Evolutionary conservation across 2,797 vertebrate genomes (phyloP), one percentile per base, ranked within the genome.

Genomic region (Phrynocephalus vlangalii): DNA sequence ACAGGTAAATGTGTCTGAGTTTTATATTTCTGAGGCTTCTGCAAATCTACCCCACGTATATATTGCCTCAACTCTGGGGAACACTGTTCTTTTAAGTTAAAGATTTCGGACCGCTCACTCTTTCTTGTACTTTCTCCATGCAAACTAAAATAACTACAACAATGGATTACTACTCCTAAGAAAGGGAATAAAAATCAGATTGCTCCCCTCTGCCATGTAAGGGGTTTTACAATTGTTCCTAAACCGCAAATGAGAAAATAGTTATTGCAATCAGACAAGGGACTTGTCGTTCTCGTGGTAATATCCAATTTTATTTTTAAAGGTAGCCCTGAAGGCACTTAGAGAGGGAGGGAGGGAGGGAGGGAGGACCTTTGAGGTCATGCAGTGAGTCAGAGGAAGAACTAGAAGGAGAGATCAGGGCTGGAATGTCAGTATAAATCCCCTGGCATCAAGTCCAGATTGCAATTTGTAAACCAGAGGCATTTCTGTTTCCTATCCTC

Each of bases 331-430:
- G 70, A 73, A 71, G 30, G 44, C 13, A 1, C 48, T 73, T 28
- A 52, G 44, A 50, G 82, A 79, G 78, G 13, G 15, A n/a, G 10
- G 33, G 67, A 26, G 82, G n/a, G 60, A 82, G 78, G 75, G 67
- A 26, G 82, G n/a, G 44, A 82, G 78, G 75, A 48, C 68, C 16
- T 71, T 60, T 84, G 77, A 84, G 44, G 44, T 67, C 38, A 73
- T 76, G 38, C 8, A 67, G 7, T 82, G 70, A 81, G 33, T 86
- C 78, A 81, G 70, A 86, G 68, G 82, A 88, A 88, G 52, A 84
- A n/a, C 20, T 33, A 71, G 80, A 33, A 68, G 63, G 72, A 70
- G 48, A 77, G 75, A 84, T 88, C 75, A 38, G 87, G 9, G 15
- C 22, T 50, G 68, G 60, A 84, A 79, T 71, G 83, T 80, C 77